Conservation (phyloP, 2,113 vertebrate species). For the Illadopsis cleaveri region DNA sequence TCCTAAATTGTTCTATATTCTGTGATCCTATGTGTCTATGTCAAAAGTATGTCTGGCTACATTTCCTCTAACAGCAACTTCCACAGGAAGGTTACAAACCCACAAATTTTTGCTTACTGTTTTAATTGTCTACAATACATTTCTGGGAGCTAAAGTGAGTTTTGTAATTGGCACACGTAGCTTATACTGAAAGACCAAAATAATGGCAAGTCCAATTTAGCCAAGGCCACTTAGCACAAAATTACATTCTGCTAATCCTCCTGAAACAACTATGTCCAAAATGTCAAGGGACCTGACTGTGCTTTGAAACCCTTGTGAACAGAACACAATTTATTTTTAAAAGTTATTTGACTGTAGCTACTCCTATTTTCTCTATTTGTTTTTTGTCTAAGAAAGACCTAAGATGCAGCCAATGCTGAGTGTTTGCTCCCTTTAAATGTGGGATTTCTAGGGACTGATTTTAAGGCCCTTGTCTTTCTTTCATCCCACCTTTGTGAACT, state of each 20-base stretch:
- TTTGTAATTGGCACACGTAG: background rate
- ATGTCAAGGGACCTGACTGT: background rate
- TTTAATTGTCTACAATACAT: background rate
- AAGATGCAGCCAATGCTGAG: background rate
- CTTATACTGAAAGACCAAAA: background rate
- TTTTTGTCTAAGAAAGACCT: background rate
- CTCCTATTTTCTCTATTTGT: background rate
- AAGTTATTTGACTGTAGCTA: background rate
- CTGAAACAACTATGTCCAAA: background rate
- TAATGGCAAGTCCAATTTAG: background rate
- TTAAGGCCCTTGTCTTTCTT: background rate
- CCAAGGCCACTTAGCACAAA: background rate
- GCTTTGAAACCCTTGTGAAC: background rate
- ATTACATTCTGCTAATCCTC: background rate
- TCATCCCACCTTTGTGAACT: background rate
- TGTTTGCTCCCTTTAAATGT: background rate
- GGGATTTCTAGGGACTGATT: background rate
- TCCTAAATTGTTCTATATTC: background rate
- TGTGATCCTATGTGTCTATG: background rate
- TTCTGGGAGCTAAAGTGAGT: background rate
- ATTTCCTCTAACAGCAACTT: background rate
- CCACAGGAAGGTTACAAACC: background rate
- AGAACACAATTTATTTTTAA: background rate
- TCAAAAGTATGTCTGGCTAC: background rate
- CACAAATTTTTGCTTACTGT: background rate